These are phyloP conservation scores for Sicus ferrugineus DNA, from an alignment of 2,888 invertebrate genomes.

Conservation along the genomic window DNA sequence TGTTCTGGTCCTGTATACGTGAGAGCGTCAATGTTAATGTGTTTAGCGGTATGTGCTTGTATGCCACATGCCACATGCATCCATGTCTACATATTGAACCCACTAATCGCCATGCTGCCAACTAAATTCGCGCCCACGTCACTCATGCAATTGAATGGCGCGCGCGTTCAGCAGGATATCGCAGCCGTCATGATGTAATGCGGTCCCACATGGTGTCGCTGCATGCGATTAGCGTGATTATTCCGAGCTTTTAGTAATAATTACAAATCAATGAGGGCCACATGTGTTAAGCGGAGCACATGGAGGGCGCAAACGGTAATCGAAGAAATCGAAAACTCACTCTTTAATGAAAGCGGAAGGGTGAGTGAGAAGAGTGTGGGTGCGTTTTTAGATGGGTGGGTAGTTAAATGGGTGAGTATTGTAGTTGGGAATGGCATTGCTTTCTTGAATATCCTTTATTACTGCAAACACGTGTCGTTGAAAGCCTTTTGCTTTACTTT, in stretches of 20 bases:
- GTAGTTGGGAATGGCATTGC: too few species aligned
- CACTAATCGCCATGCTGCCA: slow-evolving; percentile 16
- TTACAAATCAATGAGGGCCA: slow-evolving; percentile 51
- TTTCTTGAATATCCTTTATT: background rate
- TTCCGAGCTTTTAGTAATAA: slow-evolving; percentile 49
- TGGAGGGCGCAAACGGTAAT: background rate
- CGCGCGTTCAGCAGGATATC: background rate
- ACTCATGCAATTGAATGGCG: slow-evolving; percentile 2
- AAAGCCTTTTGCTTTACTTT: background rate
- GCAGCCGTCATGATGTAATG: background rate
- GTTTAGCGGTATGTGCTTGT: background rate
- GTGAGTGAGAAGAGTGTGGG: too few species aligned
- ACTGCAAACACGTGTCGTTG: background rate
- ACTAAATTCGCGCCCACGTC: slow-evolving; percentile 8
- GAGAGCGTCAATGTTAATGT: background rate
- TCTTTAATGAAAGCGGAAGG: too few species aligned
- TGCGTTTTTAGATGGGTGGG: too few species aligned
- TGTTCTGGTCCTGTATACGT: background rate
- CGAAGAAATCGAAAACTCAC: too few species aligned
- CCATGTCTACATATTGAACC: background rate
- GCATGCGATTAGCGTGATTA: slow-evolving; percentile 42
- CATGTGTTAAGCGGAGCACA: background rate
- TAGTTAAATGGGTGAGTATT: too few species aligned
- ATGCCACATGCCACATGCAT: too few species aligned
- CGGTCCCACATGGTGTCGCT: slow-evolving; percentile 13